Evolutionary conservation across 2,113 vertebrate species (phyloP).

Genomic region (Dasyprocta punctata): DNA sequence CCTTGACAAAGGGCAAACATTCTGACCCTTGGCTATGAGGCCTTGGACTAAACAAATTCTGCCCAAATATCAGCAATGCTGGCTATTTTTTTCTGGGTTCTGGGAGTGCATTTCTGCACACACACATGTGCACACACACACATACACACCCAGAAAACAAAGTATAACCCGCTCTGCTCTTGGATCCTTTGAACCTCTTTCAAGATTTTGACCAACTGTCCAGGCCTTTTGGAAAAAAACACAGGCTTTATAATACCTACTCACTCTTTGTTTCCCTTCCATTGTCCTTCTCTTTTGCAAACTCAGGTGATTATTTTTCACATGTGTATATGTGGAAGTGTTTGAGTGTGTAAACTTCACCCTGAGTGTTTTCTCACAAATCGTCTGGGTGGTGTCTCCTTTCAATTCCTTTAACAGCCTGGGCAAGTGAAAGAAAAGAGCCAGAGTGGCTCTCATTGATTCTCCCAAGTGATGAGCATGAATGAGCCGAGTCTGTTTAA

Average conservation of each 20-base stretch:
- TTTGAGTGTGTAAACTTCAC: not conserved
- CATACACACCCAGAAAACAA: not conserved
- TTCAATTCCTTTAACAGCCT: slow-evolving; percentile 9
- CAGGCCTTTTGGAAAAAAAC: not conserved
- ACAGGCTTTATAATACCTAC: not conserved
- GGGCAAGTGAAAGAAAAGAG: not conserved
- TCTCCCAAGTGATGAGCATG: not conserved
- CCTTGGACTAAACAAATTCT: not conserved
- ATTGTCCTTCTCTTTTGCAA: not conserved
- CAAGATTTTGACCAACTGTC: not conserved
- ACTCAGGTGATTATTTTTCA: not conserved
- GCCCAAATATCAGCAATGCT: not conserved
- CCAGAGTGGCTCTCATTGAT: not conserved
- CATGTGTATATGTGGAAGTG: not conserved
- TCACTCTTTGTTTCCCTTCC: not conserved
- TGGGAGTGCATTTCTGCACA: not conserved
- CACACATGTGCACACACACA: too few relatives aligned
- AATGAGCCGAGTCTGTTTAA: not conserved
- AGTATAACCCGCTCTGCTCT: not conserved
- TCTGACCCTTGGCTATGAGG: not conserved
- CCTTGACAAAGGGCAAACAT: not conserved
- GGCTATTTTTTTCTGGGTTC: not conserved
- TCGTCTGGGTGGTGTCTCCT: not conserved
- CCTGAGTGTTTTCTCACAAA: not conserved
- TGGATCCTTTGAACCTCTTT: not conserved